These are phyloP conservation scores for Setipinna tenuifilis DNA, from an alignment of 2,797 vertebrate genomes.

Conservation along the genomic window DNA sequence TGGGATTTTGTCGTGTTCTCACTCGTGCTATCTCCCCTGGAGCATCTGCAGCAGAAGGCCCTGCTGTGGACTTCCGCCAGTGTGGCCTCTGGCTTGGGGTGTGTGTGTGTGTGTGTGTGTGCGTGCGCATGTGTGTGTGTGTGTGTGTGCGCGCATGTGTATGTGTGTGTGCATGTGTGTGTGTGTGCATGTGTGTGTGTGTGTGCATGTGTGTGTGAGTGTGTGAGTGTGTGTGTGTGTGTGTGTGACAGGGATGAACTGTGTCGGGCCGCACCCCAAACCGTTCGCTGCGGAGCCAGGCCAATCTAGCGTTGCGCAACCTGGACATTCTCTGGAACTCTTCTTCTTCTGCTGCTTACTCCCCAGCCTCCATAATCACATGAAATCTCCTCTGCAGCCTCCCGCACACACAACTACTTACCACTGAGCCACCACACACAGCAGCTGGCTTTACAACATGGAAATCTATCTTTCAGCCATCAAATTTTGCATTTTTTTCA, in stretches of 20 bases:
- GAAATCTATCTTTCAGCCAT: neutral
- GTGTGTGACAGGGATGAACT: neutral
- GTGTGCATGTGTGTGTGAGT: too few species aligned
- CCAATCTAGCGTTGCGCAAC: neutral
- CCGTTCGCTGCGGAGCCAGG: neutral
- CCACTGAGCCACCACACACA: neutral
- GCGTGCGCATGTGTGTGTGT: too few species aligned
- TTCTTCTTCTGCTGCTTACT: neutral
- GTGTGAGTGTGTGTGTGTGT: too few species aligned
- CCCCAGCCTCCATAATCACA: neutral
- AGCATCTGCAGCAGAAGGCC: neutral
- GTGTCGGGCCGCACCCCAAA: neutral
- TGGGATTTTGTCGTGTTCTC: neutral
- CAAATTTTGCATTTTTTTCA: neutral
- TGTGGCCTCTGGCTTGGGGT: neutral
- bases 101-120: too few species aligned
- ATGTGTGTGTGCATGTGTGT: too few species aligned
- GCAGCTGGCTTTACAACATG: neutral
- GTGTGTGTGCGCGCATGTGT: too few species aligned
- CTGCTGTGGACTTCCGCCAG: neutral
- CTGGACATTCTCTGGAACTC: neutral
- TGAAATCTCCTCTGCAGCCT: slow-evolving; percentile 10
- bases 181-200: too few species aligned
- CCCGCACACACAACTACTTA: neutral
- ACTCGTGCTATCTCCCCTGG: neutral